Base-by-base conservation (phyloP, 2,113 vertebrate genomes). In the Hoplias malabaricus region DNA sequence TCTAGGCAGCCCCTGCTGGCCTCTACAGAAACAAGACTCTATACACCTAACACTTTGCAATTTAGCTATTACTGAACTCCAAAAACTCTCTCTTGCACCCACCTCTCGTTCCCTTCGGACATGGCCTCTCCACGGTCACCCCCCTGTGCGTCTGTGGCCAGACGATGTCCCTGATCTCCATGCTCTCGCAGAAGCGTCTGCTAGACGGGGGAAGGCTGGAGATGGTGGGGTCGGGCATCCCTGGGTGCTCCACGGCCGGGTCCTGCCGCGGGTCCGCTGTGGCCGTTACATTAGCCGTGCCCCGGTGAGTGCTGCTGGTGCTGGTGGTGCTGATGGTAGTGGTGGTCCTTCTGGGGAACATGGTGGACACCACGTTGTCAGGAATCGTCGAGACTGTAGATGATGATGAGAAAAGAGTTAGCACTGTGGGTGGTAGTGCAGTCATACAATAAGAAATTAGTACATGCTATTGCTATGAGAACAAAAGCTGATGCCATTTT, bases 81-180 rank as follows among this genome's bases (percentile, higher is more conserved):
- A n/a, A 40, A n/a, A 21, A 10, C 33, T 1, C 62, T 9, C 72
- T 40, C 54, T 1, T 40, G 50, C 29, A 11, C 21, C 27, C 93
- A 99, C 97, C 97, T 95, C 93, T 93, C 65, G 97, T 98, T 83
- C 98, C 98, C 91, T 96, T 99, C 73, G 98, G 98, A 81, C 98
- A 99, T 1, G 98, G 98, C n/a, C 98, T 92, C 87, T 99, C 98
- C 84, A 98, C 95, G 38, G 93, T 91, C 84, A 89, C 92, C 71
- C 96, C 95, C 75, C 95, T 94, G 88, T 98, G 96, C 48, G 95
- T 96, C 87, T 96, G 95, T 77, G 98, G 98, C 98, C 97, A 99
- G 88, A 92, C 93, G 79, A 99, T 98, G n/a, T 93, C 94, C 86
- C 94, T 92, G 77, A 90, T 88, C 76, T 94, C 91, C 75, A 92